A percentile compares a stretch with the other conserved stretches of the same genome.
Evolutionary conservation across 2,797 vertebrate species (phyloP).

Genomic region (Notolabrus celidotus): DNA sequence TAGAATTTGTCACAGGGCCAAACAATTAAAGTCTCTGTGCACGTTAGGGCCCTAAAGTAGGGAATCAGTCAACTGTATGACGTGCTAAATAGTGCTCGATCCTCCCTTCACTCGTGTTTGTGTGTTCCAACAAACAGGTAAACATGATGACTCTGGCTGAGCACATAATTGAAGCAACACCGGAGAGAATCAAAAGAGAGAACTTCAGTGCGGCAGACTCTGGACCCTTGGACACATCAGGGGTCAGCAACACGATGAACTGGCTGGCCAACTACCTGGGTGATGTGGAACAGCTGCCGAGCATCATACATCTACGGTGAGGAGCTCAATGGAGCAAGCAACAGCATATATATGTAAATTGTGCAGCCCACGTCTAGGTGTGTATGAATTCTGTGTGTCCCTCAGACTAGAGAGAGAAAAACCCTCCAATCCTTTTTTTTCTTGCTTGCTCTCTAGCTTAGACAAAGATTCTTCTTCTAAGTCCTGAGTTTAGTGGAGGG

Average conservation of each 20-base stretch:
- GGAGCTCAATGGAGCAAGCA: constrained; percentile 10
- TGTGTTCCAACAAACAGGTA: constrained; percentile 80
- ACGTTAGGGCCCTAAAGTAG: constrained; percentile 2
- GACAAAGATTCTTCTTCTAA: too few species aligned
- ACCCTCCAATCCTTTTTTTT: too few species aligned
- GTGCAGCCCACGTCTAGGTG: background rate
- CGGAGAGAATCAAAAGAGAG: constrained; percentile 97
- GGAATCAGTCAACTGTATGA: background rate
- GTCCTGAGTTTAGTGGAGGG: too few species aligned
- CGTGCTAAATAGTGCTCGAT: background rate
- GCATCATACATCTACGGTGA: constrained; percentile 94
- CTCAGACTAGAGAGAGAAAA: too few species aligned
- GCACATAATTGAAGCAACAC: constrained; percentile 98
- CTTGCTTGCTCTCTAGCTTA: too few species aligned
- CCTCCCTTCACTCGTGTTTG: background rate
- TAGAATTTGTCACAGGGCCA: constrained; percentile 15
- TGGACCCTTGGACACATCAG: constrained; percentile 86
- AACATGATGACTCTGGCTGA: constrained; percentile 99
- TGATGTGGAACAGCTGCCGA: constrained; percentile 95
- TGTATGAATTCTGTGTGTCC: too few species aligned
- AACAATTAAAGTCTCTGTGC: constrained; percentile 16
- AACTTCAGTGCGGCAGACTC: constrained; percentile 91
- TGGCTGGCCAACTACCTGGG: constrained; percentile 99
- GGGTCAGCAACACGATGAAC: constrained; percentile 96
- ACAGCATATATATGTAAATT: background rate